phyloP scores from a whole-genome alignment of 2,113 vertebrate genomes.

The Oceanodroma tethys region DNA sequence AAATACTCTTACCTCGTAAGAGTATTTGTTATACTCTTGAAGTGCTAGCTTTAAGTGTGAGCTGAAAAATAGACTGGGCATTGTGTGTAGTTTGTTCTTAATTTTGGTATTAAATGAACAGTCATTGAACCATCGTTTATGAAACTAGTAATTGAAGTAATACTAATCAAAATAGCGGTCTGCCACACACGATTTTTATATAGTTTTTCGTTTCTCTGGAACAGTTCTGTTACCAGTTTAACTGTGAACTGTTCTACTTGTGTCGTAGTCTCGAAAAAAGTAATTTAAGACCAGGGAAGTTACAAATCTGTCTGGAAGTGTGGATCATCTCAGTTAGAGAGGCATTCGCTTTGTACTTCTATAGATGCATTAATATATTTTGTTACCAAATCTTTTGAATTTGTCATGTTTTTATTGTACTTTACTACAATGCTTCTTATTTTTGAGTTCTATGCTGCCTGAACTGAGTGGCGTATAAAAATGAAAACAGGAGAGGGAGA shows the following conservation, averaged over 20 bases:
- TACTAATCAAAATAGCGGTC: slow-evolving; percentile 13
- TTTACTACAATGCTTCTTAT: background rate
- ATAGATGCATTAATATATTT: background rate
- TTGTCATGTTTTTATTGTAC: background rate
- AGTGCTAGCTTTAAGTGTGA: background rate
- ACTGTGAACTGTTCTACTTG: background rate
- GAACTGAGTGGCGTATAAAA: background rate
- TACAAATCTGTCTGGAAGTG: background rate
- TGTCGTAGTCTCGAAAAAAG: background rate
- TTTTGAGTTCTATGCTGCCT: background rate
- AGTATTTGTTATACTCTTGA: background rate
- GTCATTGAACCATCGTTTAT: background rate
- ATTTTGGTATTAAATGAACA: slow-evolving; percentile 12
- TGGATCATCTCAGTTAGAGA: background rate
- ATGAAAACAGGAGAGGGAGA: background rate
- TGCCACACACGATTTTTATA: slow-evolving; percentile 27
- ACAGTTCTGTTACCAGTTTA: slow-evolving; percentile 14
- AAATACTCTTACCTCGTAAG: background rate
- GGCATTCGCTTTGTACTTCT: background rate
- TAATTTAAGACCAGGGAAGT: background rate
- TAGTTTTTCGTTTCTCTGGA: slow-evolving; percentile 63
- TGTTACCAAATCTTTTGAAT: background rate
- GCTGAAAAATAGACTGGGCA: background rate
- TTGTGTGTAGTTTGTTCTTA: background rate
- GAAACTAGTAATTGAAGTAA: slow-evolving; percentile 8